These are phyloP conservation scores for Syritta pipiens DNA, from an alignment of 2,888 invertebrate species.

Conservation along the genomic window DNA sequence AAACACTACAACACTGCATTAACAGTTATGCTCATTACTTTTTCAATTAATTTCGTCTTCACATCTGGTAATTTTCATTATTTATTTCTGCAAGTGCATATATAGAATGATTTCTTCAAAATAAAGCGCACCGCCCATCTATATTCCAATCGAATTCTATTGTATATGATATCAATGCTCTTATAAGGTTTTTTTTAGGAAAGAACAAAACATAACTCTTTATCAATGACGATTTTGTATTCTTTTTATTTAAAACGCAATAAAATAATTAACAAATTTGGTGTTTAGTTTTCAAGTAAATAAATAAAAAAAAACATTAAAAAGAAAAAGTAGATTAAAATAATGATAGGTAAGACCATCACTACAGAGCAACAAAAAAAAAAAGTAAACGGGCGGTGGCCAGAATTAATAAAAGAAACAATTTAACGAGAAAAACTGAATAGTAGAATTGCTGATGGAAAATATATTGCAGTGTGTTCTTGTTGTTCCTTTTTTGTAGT, in stretches of 20 bases:
- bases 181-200: conserved; percentile 27
- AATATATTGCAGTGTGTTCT: conserved; percentile 30
- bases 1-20: conserved; percentile 69
- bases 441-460: conserved; percentile 33
- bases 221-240: conserved; percentile 35
- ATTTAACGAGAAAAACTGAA: conserved; percentile 35
- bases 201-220: conserved; percentile 40
- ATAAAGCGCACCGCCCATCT: conserved; percentile 51
- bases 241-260: conserved; percentile 58
- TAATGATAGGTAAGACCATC: no score
- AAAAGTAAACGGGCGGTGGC: conserved; percentile 47
- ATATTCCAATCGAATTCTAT: neutral
- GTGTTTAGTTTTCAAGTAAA: conserved; percentile 50
- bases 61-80: conserved; percentile 25
- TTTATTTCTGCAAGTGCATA: neutral
- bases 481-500: conserved; percentile 13
- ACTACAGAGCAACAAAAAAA: conserved; percentile 33
- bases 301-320: conserved; percentile 45
- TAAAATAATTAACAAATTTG: conserved; percentile 63
- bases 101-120: conserved; percentile 1
- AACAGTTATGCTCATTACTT: conserved; percentile 13
- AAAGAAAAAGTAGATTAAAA: conserved; percentile 50
- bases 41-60: conserved; percentile 39
- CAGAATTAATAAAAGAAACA: conserved; percentile 29
- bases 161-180: conserved; percentile 35